Evolutionary conservation across 2,113 vertebrate species (phyloP).

Genomic region (Cyphomyrus discorhynchus): DNA sequence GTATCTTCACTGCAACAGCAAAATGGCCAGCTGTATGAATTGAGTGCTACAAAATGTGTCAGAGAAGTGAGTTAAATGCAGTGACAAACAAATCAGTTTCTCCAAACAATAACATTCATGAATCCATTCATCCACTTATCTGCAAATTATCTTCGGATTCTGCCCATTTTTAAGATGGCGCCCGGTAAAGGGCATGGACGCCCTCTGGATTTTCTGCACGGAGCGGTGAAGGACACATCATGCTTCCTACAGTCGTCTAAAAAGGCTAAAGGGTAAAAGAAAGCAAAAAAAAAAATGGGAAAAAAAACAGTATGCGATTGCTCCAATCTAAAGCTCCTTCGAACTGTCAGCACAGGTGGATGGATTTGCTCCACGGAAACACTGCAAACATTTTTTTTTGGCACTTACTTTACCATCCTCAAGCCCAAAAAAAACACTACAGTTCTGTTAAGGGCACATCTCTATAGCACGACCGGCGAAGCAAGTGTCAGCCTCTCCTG

Average conservation of each 20-base stretch:
- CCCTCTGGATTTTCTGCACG: not conserved
- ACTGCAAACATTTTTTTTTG: constrained; percentile 6
- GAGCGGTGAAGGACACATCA: constrained; percentile 27
- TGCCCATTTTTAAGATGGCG: not conserved
- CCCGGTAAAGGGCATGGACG: not conserved
- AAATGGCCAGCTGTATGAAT: not conserved
- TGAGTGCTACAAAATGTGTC: not conserved
- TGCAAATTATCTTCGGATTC: not conserved
- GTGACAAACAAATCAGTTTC: not conserved
- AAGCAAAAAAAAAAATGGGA: constrained; percentile 14
- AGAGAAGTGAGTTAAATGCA: not conserved
- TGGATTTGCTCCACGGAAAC: not conserved
- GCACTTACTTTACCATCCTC: constrained; percentile 1
- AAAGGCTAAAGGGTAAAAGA: constrained; percentile 10
- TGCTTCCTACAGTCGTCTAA: constrained; percentile 26
- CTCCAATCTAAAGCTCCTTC: constrained; percentile 20
- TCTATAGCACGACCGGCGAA: constrained; percentile 36
- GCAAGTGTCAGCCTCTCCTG: constrained; percentile 17
- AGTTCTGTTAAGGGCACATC: not conserved
- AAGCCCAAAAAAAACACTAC: not conserved
- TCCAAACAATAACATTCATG: not conserved
- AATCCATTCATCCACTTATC: not conserved
- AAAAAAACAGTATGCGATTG: constrained; percentile 13
- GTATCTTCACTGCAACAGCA: not conserved
- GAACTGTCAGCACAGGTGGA: constrained; percentile 6